Evolutionary conservation across 92 coral and sea anemone species (phyloP), one percentile per base, ranked within the genome.

Genomic region (Metridium senile): DNA sequence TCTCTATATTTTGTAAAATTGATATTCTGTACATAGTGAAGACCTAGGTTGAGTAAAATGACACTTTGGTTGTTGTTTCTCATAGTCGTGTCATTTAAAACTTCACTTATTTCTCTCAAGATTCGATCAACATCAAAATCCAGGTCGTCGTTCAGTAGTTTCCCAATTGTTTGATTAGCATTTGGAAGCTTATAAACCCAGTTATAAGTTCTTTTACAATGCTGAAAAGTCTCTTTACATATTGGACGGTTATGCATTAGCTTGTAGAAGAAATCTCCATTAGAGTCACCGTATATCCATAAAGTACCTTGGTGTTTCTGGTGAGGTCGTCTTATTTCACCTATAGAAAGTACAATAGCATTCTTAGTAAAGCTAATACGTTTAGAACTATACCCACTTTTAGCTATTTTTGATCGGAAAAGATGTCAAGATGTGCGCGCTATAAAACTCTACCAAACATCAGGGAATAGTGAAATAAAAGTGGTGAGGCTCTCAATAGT

Each of bases 281-380:
- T 81, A 0, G 97, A 91, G 69, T 91, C 97, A 6, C 97, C 97
- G 32, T 88, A 91, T 27, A 91, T 79, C 97, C 97, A 91, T 31
- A 91, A 70, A 11, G 86, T 91, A 0, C 88, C 82, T 19, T 33
- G 33, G 51, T 63, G 72, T 43, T 25, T 54, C 46, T 66, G 25
- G 27, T 66, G 73, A 9, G 70, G 82, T 53, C 22, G 39, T 68
- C 63, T 32, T 54, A 77, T 72, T 26, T 57, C 79, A 1, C 79
- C 79, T 74, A 8, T 8, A 27, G 26, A 9, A 25, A 72, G 2
- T 9, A 51, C 29, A 65, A 9, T 65, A 4, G n/a, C n/a, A n/a
- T n/a, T n/a, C n/a, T n/a, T n/a, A n/a, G n/a, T n/a, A n/a, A n/a
- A n/a, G n/a, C n/a, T n/a, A n/a, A n/a, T n/a, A n/a, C n/a, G n/a